Evolutionary conservation across 1,140 invertebrate species (phyloP).

Genomic region (Frieseomelitta varia): DNA sequence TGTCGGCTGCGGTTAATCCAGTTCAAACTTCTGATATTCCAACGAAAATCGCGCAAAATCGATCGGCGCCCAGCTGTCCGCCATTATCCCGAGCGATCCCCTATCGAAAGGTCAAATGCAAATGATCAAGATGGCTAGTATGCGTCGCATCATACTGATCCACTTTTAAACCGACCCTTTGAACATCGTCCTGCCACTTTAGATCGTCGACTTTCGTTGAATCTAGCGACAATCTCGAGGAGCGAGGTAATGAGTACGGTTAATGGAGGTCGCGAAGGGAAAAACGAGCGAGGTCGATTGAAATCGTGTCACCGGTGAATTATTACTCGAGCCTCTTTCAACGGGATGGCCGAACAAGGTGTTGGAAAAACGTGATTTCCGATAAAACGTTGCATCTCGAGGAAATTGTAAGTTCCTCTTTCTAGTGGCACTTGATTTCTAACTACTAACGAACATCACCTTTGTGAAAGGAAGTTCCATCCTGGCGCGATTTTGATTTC

Average conservation of each 20-base stretch:
- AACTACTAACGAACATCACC: not conserved
- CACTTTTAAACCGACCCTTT: not conserved
- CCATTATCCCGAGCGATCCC: no score
- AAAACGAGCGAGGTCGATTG: slow-evolving; percentile 9
- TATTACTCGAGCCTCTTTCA: not conserved
- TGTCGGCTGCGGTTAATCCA: not conserved
- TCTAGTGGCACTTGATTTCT: slow-evolving; percentile 1
- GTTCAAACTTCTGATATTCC: not conserved
- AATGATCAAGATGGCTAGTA: not conserved
- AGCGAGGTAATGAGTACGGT: slow-evolving; percentile 20
- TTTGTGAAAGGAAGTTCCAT: no score
- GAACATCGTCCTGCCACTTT: not conserved
- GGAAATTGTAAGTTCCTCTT: not conserved
- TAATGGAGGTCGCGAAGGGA: slow-evolving; percentile 20
- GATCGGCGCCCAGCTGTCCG: not conserved
- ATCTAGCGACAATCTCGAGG: not conserved
- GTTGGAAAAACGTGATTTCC: not conserved
- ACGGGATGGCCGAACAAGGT: no score
- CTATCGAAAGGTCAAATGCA: not conserved
- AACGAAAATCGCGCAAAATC: not conserved
- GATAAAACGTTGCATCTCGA: not conserved
- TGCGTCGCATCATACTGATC: not conserved
- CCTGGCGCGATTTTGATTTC: not conserved
- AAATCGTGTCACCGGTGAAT: slow-evolving; percentile 12
- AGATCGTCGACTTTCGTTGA: not conserved